phyloP scores from a whole-genome alignment of 2,888 invertebrate species.

The Buathra laborator region DNA sequence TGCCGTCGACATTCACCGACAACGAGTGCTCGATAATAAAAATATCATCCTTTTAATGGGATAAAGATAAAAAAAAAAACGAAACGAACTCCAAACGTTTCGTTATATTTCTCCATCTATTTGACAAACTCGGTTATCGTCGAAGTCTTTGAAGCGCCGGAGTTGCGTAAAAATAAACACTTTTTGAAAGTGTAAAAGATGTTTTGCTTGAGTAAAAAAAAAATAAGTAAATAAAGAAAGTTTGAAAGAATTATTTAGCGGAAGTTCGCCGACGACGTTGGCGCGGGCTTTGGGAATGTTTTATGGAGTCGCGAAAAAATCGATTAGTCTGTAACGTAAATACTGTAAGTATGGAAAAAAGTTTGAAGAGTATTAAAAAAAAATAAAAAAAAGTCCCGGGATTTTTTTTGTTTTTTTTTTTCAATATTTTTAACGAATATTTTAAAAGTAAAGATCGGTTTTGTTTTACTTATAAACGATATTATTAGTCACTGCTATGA shows the following conservation, averaged over 20 bases:
- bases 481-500: too few relatives aligned
- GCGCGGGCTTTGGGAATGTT: too few relatives aligned
- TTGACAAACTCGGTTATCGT: neutral
- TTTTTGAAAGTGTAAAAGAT: neutral
- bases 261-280: too few relatives aligned
- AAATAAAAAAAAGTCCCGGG: too few relatives aligned
- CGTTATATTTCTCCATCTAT: neutral
- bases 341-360: too few relatives aligned
- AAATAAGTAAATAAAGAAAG: neutral
- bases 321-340: too few relatives aligned
- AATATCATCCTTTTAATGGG: neutral
- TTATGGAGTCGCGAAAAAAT: too few relatives aligned
- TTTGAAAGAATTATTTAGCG: too few relatives aligned
- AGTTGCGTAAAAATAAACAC: neutral
- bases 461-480: neutral
- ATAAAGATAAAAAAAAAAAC: neutral
- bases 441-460: too few relatives aligned
- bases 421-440: too few relatives aligned
- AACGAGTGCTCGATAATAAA: neutral
- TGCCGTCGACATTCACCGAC: conserved; percentile 1
- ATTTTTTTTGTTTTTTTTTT: too few relatives aligned
- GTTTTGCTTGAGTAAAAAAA: neutral
- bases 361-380: too few relatives aligned
- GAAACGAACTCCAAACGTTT: neutral
- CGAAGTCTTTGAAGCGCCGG: neutral